Base-by-base conservation (phyloP, 2,797 vertebrate species). In the Microctenopoma lineatum region DNA sequence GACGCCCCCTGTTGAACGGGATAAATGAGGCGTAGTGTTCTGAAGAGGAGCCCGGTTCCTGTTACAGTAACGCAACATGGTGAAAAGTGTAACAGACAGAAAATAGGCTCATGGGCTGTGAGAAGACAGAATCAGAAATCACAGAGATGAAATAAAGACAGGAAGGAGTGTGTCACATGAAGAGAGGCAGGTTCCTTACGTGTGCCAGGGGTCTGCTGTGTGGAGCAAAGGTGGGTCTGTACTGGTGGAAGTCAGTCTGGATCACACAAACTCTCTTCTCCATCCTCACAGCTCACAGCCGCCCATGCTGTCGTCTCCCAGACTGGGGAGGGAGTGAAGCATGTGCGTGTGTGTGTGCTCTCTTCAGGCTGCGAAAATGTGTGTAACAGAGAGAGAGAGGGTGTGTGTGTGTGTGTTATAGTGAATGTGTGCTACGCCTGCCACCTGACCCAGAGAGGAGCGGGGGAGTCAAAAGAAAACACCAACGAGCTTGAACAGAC, bases 221-320 rank as follows among this genome's bases (percentile, higher is more conserved):
- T 53, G 88, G 67, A 63, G 80, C 71, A 60, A 90, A 60, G 85
- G 84, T 86, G 65, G 94, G 81, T 75, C 93, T 88, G 87, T 93
- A 94, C 89, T 94, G 94, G 88, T 92, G 94, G 87, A 95, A 95
- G 87, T 94, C 92, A 69, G 94, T 95, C 89, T 95, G 92, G 90
- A 95, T 95, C 85, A 95, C 92, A 86, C 94, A 95, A 84, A 95
- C 94, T 86, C 88, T 92, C 91, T 94, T 95, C 83, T 95, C 94
- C 94, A 95, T 95, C 91, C 91, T 95, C 88, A 93, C 87, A 70
- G 79, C 84, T 81, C 72, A 25, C 81, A 52, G 73, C 56, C 66
- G 73, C 83, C 92, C 93, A 95, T 94, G 85, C 79, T 92, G 90
- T 90, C 91, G 88, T 86, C 86, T 79, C 77, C 83, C 75, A 2